Evolutionary conservation across 2,888 invertebrate species (phyloP), one percentile per base, ranked within the genome.

Genomic region (Didymodactylos carnosus): DNA sequence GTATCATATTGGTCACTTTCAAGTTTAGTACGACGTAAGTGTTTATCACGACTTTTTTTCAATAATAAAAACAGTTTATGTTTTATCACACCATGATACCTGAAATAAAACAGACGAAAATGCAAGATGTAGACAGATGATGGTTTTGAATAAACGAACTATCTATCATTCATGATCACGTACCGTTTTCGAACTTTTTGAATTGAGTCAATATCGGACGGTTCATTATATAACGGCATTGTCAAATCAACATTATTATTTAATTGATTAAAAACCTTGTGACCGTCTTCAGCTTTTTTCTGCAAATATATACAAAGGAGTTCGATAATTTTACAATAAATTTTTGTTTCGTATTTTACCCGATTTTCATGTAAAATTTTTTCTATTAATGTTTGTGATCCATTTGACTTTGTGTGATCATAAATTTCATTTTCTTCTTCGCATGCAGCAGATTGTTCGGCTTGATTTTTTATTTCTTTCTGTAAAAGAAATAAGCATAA

Each of bases 331-430:
- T 27, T 75, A n/a, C 35, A 75, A 19, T 39, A 19, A 3, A 7
- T 53, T 39, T 4, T 69, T 16, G 16, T 27, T 35, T 46, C 23
- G 14, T n/a, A 70, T 79, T 82, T 80, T 82, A 88, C 88, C 84
- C 90, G 87, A 83, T 95, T 97, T 80, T 94, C 94, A 72, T 92
- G 91, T 84, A 95, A 95, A 80, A 97, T 92, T 83, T 91, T 90
- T 77, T 83, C 74, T 7, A 46, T 69, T 11, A 73, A 19, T 27
- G 74, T 69, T 27, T 62, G 62, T 35, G 62, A 62, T 19, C 51
- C 71, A 71, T 72, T 74, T 27, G 53, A 71, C 29, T 25, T 29
- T 11, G 62, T 19, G 25, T 35, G 5, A 23, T 39, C 39, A n/a
- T 70, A 39, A 10, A 23, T 25, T 39, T 43, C 69, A 41, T 35